Percentiles rank a stretch among this genome's conserved stretches.
Conservation (phyloP, 2,113 vertebrate species). For the Anolis carolinensis region DNA sequence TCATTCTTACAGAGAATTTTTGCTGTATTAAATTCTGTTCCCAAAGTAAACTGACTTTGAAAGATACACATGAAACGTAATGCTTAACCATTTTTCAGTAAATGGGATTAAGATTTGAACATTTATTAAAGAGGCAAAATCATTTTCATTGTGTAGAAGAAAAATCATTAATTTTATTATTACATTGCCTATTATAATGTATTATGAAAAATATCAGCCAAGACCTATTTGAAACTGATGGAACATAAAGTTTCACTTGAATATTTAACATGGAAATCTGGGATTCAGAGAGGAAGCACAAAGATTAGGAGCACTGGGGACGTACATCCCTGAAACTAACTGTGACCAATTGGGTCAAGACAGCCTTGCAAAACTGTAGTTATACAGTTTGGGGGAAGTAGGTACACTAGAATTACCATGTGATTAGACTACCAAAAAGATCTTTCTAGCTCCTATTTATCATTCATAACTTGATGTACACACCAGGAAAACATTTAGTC, state of each 20-base stretch:
- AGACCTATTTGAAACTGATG: no score
- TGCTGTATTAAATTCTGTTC: slow-evolving; percentile 16
- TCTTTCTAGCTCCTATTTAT: no score
- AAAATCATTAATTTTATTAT: not conserved
- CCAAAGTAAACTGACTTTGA: slow-evolving; percentile 13
- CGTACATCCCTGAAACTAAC: no score
- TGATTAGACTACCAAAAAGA: no score
- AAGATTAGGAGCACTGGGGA: no score
- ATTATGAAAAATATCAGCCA: not conserved
- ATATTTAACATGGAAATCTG: no score
- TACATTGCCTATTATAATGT: not conserved
- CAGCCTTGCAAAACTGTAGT: no score
- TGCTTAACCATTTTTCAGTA: slow-evolving; percentile 2
- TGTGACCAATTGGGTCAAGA: no score
- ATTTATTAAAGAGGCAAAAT: not conserved
- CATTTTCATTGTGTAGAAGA: not conserved
- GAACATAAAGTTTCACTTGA: no score
- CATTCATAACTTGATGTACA: not conserved
- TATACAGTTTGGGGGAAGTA: no score
- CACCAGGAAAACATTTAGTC: not conserved
- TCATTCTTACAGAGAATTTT: not conserved
- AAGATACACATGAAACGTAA: slow-evolving; percentile 5
- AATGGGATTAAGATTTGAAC: not conserved
- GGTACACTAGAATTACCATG: no score
- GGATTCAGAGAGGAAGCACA: no score